Base-by-base conservation (phyloP, 2,797 vertebrate species). In the Morus bassanus region DNA sequence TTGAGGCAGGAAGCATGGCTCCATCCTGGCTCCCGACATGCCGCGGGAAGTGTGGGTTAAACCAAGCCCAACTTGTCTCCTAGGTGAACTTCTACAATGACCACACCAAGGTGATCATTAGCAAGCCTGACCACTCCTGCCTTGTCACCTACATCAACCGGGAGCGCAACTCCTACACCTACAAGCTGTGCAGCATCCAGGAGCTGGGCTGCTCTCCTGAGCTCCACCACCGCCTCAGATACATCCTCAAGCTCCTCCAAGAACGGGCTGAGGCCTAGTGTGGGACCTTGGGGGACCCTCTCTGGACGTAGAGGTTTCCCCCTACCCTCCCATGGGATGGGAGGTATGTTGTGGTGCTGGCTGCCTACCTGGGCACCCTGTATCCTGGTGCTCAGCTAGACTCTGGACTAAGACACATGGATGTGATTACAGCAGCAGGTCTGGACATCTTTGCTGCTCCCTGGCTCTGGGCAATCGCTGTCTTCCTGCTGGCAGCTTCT, bases 1-100 rank as follows among this genome's bases (percentile, higher is more conserved):
- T 93, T 95, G 85, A 94, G 88, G 84, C 91, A 95, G 95, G 89
- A 91, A 89, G 45, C 0, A 4, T 67, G 75, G 48, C 60, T 93
- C 18, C 18, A 35, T 93, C 41, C 31, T 18, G 7, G 12, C 31
- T 95, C 72, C 76, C 2, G 3, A 14, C 61, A 67, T 89, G 83
- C 90, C 5, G 8, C 0, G 6, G 81, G 81, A 85, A 84, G 80
- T 5, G 45, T 53, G 31, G 70, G 18, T 64, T 87, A 90, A 93
- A 74, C 79, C 45, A 84, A 92, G 76, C 37, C 73, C 39, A 60
- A 46, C 69, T 33, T 74, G 80, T 92, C 69, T 97, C 67, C 77
- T 83, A 99, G 99, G 99, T 99, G 57, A 99, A 99, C 97, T 99
- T 99, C 98, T 99, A 99, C 95, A 99, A 99, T 0, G 99, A 99